Conservation (phyloP, 1,140 invertebrate species). For the Microplitis demolitor region DNA sequence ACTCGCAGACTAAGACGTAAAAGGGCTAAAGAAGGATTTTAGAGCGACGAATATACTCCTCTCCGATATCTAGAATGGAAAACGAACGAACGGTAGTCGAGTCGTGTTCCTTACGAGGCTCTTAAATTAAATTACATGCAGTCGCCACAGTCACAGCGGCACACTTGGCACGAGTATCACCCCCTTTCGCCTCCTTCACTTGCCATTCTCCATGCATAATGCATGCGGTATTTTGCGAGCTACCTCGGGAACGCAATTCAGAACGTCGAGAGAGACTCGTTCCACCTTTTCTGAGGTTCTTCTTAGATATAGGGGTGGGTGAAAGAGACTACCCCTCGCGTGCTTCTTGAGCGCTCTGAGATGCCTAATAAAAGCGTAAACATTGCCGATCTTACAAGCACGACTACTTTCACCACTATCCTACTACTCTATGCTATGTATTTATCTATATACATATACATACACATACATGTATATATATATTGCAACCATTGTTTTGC, state of each 20-base stretch:
- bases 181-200: background rate
- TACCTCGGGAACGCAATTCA: constrained; percentile 34
- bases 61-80: constrained; percentile 15
- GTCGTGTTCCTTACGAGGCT: constrained; percentile 50
- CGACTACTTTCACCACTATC: no score
- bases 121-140: constrained; percentile 60
- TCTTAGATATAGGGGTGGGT: background rate
- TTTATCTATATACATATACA: no score
- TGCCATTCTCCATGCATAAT: constrained; percentile 49
- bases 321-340: background rate
- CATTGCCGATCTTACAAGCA: background rate
- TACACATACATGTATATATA: no score
- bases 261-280: constrained; percentile 5
- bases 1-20: background rate
- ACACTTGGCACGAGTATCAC: constrained; percentile 53
- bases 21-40: background rate
- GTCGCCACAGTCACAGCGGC: constrained; percentile 54
- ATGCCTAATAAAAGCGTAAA: constrained; percentile 2
- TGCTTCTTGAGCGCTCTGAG: background rate
- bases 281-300: constrained; percentile 4
- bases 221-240: constrained; percentile 57
- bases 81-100: constrained; percentile 9
- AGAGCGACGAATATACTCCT: background rate
- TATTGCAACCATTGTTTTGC: no score
- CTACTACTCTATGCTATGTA: no score